phyloP scores from a whole-genome alignment of 2,113 vertebrate genomes.

The Microcebus lehilahytsara region DNA sequence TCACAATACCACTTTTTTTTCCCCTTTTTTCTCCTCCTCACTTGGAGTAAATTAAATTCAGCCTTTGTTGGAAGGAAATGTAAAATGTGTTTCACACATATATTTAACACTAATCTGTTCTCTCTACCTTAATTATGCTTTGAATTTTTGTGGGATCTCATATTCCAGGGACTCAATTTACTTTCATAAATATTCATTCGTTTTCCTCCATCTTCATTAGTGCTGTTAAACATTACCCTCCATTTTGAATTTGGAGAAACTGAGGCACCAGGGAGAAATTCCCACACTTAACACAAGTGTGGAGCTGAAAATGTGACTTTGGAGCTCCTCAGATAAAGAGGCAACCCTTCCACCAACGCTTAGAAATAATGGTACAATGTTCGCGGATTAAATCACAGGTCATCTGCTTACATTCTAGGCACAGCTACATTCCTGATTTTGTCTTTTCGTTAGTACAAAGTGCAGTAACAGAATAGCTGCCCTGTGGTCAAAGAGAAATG shows the following conservation, averaged over 20 bases:
- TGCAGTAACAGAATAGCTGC: constrained; percentile 44
- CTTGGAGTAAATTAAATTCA: constrained; percentile 75
- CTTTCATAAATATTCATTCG: constrained; percentile 75
- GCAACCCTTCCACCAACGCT: background rate
- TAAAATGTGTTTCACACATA: constrained; percentile 78
- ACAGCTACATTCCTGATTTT: constrained; percentile 52
- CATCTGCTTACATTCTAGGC: constrained; percentile 20
- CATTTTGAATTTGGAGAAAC: constrained; percentile 55
- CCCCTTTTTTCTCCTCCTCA: background rate
- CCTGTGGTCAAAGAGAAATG: constrained; percentile 60
- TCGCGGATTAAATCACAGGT: constrained; percentile 31
- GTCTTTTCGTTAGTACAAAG: constrained; percentile 54
- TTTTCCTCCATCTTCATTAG: background rate
- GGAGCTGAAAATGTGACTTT: background rate
- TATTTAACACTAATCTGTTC: constrained; percentile 78
- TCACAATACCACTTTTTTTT: constrained; percentile 58
- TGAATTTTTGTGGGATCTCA: constrained; percentile 67
- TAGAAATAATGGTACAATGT: background rate
- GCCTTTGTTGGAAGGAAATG: constrained; percentile 67
- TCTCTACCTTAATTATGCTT: constrained; percentile 75
- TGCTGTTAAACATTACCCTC: background rate
- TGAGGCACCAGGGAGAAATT: constrained; percentile 50
- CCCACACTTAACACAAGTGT: background rate
- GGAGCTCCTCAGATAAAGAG: background rate
- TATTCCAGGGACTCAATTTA: constrained; percentile 63